Evolutionary conservation across 2,113 vertebrate species (phyloP).

Genomic region (Sporophila hypoxantha): DNA sequence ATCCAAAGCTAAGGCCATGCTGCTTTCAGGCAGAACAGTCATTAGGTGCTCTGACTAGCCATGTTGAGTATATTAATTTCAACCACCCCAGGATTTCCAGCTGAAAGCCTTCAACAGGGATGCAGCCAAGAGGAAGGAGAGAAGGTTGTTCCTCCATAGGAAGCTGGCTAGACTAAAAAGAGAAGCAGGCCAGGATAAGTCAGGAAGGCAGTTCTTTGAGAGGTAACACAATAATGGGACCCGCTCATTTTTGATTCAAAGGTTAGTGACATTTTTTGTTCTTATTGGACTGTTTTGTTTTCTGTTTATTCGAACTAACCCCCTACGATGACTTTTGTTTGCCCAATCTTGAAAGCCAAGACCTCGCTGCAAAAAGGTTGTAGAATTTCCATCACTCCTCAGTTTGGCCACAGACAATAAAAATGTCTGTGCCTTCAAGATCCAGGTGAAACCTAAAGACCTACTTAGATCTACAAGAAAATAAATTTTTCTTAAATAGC

Average conservation of each 20-base stretch:
- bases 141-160: background rate
- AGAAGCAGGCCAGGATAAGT: background rate
- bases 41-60: background rate
- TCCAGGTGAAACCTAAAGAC: background rate
- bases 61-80: background rate
- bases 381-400: background rate
- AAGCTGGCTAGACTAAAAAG: background rate
- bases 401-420: background rate
- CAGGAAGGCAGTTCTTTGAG: background rate
- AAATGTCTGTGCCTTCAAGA: background rate
- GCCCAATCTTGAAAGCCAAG: background rate
- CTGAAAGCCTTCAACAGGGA: background rate
- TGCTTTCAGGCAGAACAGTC: background rate
- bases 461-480: background rate
- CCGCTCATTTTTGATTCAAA: background rate
- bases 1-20: background rate
- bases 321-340: fast-evolving
- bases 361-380: background rate
- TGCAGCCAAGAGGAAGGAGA: conserved; percentile 1
- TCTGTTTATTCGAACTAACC: background rate
- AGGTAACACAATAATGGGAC: background rate
- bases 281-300: background rate
- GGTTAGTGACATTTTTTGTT: background rate
- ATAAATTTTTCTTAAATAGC: background rate
- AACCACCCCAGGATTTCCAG: background rate